Evolutionary conservation across 2,113 vertebrate genomes (phyloP).

Genomic region (Nothobranchius furzeri): DNA sequence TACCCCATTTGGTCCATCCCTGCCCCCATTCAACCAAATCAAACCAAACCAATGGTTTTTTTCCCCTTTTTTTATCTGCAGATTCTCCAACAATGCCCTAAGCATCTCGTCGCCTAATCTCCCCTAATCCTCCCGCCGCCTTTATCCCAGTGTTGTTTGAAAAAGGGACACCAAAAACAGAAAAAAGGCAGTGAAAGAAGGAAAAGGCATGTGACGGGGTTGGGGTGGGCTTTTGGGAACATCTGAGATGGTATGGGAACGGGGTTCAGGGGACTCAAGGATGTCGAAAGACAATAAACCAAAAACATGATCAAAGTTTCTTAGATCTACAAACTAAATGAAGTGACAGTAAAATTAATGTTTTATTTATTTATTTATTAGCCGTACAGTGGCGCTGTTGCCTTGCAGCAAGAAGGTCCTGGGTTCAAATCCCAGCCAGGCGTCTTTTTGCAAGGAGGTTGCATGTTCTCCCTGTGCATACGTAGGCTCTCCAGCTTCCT

Average conservation of each 20-base stretch:
- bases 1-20: slow-evolving; percentile 20
- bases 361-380: too few species aligned
- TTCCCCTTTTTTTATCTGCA: slow-evolving; percentile 84
- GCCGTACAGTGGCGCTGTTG: too few species aligned
- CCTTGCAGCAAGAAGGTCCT: too few species aligned
- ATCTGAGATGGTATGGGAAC: slow-evolving; percentile 61
- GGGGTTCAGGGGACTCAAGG: too few species aligned
- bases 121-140: slow-evolving; percentile 77
- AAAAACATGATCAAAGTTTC: not conserved
- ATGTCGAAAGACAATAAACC: not conserved
- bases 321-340: not conserved
- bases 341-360: too few species aligned
- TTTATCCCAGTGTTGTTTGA: slow-evolving; percentile 96
- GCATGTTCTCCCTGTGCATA: too few species aligned
- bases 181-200: slow-evolving; percentile 45
- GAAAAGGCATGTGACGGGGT: not conserved
- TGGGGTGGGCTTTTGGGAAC: slow-evolving; percentile 58
- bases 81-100: slow-evolving; percentile 94
- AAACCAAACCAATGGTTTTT: slow-evolving; percentile 62
- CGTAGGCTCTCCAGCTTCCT: too few species aligned
- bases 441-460: too few species aligned
- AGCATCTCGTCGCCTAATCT: slow-evolving; percentile 94
- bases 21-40: slow-evolving; percentile 44
- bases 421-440: too few species aligned
- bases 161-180: slow-evolving; percentile 83